Evolutionary conservation across 2,113 vertebrate species (phyloP).

Genomic region (Pongo abelii): DNA sequence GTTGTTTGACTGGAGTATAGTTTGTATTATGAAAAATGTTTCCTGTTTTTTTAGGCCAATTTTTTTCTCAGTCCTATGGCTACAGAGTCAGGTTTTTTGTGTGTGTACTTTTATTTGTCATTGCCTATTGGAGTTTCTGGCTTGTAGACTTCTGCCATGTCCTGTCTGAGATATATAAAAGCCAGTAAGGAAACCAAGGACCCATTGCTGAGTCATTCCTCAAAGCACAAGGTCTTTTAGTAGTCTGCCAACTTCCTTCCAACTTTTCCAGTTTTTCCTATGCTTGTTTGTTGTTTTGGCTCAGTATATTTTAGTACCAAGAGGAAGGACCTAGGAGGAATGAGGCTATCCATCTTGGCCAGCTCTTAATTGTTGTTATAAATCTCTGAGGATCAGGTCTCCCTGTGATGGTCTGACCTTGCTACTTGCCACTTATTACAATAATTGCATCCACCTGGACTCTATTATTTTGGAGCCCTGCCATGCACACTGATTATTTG

Average conservation of each 20-base stretch:
- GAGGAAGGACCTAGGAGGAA: neutral
- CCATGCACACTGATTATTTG: neutral
- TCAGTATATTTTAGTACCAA: neutral
- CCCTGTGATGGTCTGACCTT: neutral
- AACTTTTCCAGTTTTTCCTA: neutral
- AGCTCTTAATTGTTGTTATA: neutral
- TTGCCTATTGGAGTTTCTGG: neutral
- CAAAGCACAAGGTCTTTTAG: neutral
- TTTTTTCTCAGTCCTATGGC: neutral
- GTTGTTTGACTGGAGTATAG: neutral
- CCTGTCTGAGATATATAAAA: neutral
- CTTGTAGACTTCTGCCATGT: fast-evolving
- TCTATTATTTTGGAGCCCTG: neutral
- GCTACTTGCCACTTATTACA: neutral
- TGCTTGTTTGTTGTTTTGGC: neutral
- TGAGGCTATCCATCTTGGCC: neutral
- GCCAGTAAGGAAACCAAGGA: neutral
- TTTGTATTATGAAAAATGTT: neutral
- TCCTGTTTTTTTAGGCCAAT: neutral
- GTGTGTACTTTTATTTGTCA: neutral
- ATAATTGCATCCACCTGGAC: neutral
- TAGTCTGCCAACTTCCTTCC: neutral
- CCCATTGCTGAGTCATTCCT: neutral
- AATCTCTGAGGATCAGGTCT: neutral
- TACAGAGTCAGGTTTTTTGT: neutral